Evolutionary conservation across 2,888 invertebrate species (phyloP).

Genomic region (Trileptium ribeirensis): DNA sequence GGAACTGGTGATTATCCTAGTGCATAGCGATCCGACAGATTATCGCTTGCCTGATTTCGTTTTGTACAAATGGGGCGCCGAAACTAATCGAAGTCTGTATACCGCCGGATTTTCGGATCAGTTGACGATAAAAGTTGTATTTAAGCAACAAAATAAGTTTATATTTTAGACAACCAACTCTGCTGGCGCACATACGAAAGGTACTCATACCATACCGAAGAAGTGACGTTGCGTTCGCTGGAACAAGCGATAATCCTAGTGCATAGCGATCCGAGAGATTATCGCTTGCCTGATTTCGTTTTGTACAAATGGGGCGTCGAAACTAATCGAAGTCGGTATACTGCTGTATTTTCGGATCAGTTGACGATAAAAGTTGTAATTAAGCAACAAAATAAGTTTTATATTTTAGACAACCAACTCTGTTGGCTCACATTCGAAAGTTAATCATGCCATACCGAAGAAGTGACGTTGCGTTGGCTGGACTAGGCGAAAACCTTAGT

Average conservation of each 20-base stretch:
- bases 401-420: slow-evolving; percentile 40
- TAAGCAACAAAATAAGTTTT: slow-evolving; percentile 44
- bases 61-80: slow-evolving; percentile 41
- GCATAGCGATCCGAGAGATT: neutral
- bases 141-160: slow-evolving; percentile 44
- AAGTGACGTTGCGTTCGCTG: slow-evolving; percentile 27
- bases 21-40: neutral
- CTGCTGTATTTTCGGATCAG: slow-evolving; percentile 50
- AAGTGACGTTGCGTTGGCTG: slow-evolving; percentile 28
- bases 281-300: slow-evolving; percentile 42
- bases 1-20: neutral
- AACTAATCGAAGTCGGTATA: slow-evolving; percentile 44
- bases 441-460: slow-evolving; percentile 50
- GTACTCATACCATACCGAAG: slow-evolving; percentile 50
- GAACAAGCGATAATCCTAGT: neutral
- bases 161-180: slow-evolving; percentile 13
- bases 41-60: slow-evolving; percentile 42
- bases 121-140: slow-evolving; percentile 46
- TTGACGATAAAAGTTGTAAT: slow-evolving; percentile 47
- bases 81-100: slow-evolving; percentile 43
- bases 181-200: slow-evolving; percentile 37
- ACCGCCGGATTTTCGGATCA: slow-evolving; percentile 51
- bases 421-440: slow-evolving; percentile 37
- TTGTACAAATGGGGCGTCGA: slow-evolving; percentile 41
- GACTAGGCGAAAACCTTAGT: neutral